A percentile compares a stretch with the other conserved stretches of the same genome.
phyloP scores from a whole-genome alignment of 2,888 invertebrate species.

The Byasa hedistus region DNA sequence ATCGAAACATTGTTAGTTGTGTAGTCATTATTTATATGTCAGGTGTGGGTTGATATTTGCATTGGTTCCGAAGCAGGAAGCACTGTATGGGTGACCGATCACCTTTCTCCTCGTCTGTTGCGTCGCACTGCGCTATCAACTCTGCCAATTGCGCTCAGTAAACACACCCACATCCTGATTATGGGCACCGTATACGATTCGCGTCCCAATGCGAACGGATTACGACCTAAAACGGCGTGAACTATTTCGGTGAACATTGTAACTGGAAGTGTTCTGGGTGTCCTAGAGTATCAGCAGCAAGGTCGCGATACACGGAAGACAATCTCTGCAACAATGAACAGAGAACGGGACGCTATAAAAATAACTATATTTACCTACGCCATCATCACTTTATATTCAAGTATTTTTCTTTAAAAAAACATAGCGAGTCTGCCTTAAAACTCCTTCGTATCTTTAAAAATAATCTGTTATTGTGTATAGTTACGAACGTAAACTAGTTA shows the following conservation, averaged over 20 bases:
- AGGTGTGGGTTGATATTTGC: constrained; percentile 34
- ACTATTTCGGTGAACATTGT: constrained; percentile 31
- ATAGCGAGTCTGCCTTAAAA: not conserved
- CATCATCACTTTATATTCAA: constrained; percentile 2
- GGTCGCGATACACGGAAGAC: constrained; percentile 73
- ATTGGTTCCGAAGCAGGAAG: constrained; percentile 50
- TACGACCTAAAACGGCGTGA: constrained; percentile 24
- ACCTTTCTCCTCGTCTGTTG: constrained; percentile 35
- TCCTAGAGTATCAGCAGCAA: constrained; percentile 52
- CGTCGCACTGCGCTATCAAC: constrained; percentile 36
- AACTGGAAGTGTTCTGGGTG: constrained; percentile 46
- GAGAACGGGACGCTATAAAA: constrained; percentile 49
- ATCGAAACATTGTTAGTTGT: not conserved
- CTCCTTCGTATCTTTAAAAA: not conserved
- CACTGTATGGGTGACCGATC: constrained; percentile 43
- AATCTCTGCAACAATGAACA: constrained; percentile 65
- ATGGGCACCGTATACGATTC: not conserved
- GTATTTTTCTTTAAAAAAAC: not conserved
- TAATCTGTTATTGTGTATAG: not conserved
- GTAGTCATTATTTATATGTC: constrained; percentile 1
- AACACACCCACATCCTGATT: constrained; percentile 27
- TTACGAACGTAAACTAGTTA: not conserved
- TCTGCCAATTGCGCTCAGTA: constrained; percentile 29
- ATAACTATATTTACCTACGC: constrained; percentile 18
- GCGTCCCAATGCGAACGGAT: not conserved